Evolutionary conservation across 2,888 invertebrate species (phyloP), one percentile per base, ranked within the genome.

Genomic region (Catocala sponsa): DNA sequence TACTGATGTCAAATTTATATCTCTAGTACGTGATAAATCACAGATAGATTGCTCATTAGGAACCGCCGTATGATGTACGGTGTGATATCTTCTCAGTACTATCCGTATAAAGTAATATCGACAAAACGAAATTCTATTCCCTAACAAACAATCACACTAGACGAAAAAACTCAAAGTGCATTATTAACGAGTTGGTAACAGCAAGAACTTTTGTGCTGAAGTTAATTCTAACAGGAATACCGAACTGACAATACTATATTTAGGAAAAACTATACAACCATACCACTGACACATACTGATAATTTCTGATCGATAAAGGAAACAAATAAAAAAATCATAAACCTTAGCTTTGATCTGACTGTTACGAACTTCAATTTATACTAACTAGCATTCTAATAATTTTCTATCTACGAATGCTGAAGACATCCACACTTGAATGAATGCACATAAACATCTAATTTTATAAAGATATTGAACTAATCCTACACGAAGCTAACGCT

Each of bases 321-420:
- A 57, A 60, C 59, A 52, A 65, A 61, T 65, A 72, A 70, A 67
- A 70, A 64, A 67, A 63, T 46, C 49, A 63, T 66, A 71, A 67
- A 70, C 48, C 73, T 70, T 78, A 79, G 78, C 78, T 76, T 73
- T 80, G 80, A 85, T 83, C 65, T 57, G 68, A 77, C 75, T 84
- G 77, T 86, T 85, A 85, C 81, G 82, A 89, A 87, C 83, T 84
- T 88, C 84, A 91, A 91, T 92, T 92, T 92, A 92, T 85, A 85
- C 93, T 94, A 94, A 90, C 94, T 94, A 94, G 94, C 94, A 93
- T 91, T 88, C 94, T 94, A 94, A 91, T 86, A 93, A 91, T 94
- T 94, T 91, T 92, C 94, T 94, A 94, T 88, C 94, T 94, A 94
- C 84, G 91, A 92, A 94, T 92, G 92, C 90, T 84, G 85, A 86